Evolutionary conservation across 1,140 invertebrate genomes (phyloP), one percentile per base, ranked within the genome.

Genomic region (Anagrus nilaparvatae): DNA sequence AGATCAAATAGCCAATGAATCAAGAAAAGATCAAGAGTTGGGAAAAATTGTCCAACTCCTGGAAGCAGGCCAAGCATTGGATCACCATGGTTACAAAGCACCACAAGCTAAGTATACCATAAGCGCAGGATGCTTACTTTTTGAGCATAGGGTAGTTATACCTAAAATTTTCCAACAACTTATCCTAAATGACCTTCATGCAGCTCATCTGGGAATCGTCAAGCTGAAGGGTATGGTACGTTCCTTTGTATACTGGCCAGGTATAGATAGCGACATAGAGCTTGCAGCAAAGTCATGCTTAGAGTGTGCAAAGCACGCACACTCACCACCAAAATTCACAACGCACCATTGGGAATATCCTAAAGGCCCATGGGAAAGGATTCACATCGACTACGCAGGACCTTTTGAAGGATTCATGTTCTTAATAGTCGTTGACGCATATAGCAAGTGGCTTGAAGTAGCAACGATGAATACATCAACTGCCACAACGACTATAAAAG

Each of bases 201-300:
- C 21, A 3, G 50, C 48, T 13, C 65, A 72, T 51, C 47, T 58
- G 27, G 64, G 69, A 5, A 61, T 68, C 5, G 53, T 60, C 5
- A 54, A 61, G 35, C 68, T 68, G 55, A 71, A 71, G 43, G 28
- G 37, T n/a, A 21, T 62, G 7, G 60, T 66, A 7, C 37, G 67
- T 3, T 50, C 37, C 5, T 60, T 63, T 44, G 48, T 65, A 5
- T 72, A 56, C 53, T 74, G 68, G 68, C 56, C 56, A 25, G 49
- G 53, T 4, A 54, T 73, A 3, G 61, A 71, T 46, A 44, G 43
- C 5, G 61, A 67, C 10, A 60, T 69, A 20, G 60, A 71, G 45
- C 19, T 32, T 0, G 16, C 44, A 3, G 34, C 48, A 4, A 18
- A 24, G 14, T 32, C 21, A 8, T 57, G 54, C 42, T 20, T 33